A percentile compares a stretch with the other conserved stretches of the same genome.
Conservation (phyloP, 2,888 invertebrate species). For the Hybos culiciformis region DNA sequence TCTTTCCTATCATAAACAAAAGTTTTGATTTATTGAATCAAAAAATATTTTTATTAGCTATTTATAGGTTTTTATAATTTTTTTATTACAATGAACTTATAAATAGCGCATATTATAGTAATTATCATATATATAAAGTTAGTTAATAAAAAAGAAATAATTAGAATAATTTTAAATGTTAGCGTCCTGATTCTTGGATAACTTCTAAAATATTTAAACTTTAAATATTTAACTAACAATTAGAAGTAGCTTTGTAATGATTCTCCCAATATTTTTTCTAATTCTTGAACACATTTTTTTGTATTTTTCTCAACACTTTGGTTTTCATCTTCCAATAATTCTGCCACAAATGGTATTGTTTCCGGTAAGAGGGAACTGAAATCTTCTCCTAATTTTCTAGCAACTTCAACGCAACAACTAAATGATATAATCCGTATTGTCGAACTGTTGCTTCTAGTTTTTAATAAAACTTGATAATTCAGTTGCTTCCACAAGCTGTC, state of each 20-base stretch:
- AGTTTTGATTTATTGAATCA: too few relatives aligned
- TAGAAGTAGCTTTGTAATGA: slow-evolving; percentile 80
- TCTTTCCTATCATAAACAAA: too few relatives aligned
- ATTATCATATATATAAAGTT: too few relatives aligned
- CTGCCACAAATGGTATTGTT: slow-evolving; percentile 86
- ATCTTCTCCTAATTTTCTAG: slow-evolving; percentile 72
- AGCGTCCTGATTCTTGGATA: too few relatives aligned
- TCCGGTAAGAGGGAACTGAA: slow-evolving; percentile 82
- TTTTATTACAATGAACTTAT: too few relatives aligned
- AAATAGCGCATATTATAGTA: too few relatives aligned
- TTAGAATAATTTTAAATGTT: too few relatives aligned
- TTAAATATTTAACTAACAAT: slow-evolving; percentile 16
- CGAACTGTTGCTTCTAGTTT: slow-evolving; percentile 64
- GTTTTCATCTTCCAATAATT: slow-evolving; percentile 82
- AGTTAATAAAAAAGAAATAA: too few relatives aligned
- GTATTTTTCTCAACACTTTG: slow-evolving; percentile 67
- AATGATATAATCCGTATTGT: slow-evolving; percentile 60
- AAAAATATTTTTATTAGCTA: too few relatives aligned
- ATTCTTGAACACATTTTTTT: slow-evolving; percentile 64
- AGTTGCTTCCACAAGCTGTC: slow-evolving; percentile 81
- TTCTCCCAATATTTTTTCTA: slow-evolving; percentile 80
- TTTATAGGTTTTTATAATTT: too few relatives aligned
- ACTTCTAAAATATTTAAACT: too few relatives aligned
- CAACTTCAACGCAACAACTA: slow-evolving; percentile 61
- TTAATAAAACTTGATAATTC: slow-evolving; percentile 79